phyloP scores from a whole-genome alignment of 2,113 vertebrate genomes.

The Psephotus haematonotus region DNA sequence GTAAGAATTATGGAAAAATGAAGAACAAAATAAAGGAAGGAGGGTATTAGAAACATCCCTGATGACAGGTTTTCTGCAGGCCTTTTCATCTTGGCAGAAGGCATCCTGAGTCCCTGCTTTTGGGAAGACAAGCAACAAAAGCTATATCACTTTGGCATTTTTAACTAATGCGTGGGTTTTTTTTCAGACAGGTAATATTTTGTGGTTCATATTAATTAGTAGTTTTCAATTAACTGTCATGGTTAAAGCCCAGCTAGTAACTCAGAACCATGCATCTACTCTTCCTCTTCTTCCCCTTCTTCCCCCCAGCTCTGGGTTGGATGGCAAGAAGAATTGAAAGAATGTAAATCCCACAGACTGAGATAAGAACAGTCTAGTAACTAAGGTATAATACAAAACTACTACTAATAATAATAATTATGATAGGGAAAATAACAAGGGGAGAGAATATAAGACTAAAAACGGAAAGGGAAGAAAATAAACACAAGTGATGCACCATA shows the following conservation, averaged over 20 bases:
- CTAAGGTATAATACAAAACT: neutral
- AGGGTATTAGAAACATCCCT: neutral
- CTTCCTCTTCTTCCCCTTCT: neutral
- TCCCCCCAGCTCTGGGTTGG: neutral
- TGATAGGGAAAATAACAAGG: neutral
- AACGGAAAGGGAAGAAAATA: neutral
- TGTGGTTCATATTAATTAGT: neutral
- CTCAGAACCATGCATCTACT: no score
- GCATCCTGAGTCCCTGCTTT: neutral
- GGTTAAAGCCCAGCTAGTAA: no score
- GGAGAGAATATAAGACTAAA: neutral
- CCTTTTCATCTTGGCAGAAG: neutral
- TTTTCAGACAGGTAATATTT: neutral
- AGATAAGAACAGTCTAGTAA: neutral
- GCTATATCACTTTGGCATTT: neutral
- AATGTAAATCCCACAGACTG: neutral
- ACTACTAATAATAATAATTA: neutral
- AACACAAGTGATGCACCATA: neutral
- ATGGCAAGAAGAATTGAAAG: neutral
- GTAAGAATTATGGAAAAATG: neutral
- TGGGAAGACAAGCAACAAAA: neutral
- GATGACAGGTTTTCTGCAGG: neutral
- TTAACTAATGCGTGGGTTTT: neutral
- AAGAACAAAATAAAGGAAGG: neutral
- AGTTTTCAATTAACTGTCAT: neutral